Conservation (phyloP, 2,113 vertebrate species). For the Lagenorhynchus albirostris region DNA sequence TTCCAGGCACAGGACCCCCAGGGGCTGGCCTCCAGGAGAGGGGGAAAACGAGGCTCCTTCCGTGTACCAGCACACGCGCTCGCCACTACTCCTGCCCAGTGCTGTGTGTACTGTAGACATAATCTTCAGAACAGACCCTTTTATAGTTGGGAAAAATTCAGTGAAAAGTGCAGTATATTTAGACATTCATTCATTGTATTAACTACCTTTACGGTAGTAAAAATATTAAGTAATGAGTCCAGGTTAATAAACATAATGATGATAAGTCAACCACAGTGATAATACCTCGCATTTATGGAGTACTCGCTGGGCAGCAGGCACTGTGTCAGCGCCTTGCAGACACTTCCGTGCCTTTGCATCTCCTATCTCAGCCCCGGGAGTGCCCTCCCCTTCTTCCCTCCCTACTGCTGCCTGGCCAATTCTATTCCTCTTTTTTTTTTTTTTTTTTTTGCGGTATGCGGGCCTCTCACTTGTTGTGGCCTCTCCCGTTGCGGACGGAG, state of each 20-base stretch:
- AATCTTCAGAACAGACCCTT: neutral
- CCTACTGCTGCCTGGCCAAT: neutral
- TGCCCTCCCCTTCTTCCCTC: neutral
- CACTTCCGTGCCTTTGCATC: neutral
- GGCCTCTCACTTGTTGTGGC: no score
- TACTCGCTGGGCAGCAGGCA: neutral
- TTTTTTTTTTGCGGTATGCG: neutral
- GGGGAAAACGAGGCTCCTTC: no score
- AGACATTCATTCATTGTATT: neutral
- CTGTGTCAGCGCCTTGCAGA: neutral
- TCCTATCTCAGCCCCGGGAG: neutral
- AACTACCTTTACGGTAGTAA: neutral
- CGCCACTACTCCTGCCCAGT: neutral
- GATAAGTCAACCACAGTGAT: neutral
- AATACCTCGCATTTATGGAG: neutral
- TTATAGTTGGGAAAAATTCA: neutral
- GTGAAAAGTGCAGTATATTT: neutral
- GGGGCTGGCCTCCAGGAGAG: neutral
- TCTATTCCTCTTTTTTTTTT: neutral
- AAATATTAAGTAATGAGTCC: neutral
- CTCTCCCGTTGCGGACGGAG: no score
- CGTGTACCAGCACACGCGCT: neutral
- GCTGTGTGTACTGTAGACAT: fast-evolving
- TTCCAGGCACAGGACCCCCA: neutral
- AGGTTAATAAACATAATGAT: neutral